Conservation (phyloP, 2,113 vertebrate genomes). For the human (Homo sapiens) region DNA sequence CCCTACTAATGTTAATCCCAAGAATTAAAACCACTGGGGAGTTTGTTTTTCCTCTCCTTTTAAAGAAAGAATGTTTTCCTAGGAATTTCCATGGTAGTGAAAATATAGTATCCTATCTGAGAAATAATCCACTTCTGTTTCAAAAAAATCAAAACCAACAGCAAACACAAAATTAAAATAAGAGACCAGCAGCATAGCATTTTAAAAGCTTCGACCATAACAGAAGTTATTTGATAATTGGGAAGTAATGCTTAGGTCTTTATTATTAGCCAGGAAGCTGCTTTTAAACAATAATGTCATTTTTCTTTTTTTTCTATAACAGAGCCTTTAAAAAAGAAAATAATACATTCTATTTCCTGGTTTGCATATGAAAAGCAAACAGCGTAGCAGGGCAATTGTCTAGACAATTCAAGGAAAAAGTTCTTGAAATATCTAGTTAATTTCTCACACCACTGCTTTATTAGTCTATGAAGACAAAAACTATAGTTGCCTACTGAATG, state of each 20-base stretch:
- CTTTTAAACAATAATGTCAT: not conserved
- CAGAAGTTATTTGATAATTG: not conserved
- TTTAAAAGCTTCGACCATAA: not conserved
- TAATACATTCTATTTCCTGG: not conserved
- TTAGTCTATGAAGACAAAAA: slow-evolving; percentile 39
- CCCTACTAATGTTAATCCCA: slow-evolving; percentile 47
- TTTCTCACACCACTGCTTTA: slow-evolving; percentile 39
- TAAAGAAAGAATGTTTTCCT: not conserved
- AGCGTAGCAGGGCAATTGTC: not conserved
- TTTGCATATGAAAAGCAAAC: slow-evolving; percentile 7
- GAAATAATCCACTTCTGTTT: not conserved
- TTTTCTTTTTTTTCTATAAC: not conserved
- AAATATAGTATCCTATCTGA: not conserved
- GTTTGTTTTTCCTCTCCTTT: not conserved
- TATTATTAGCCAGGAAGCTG: not conserved
- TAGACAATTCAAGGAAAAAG: slow-evolving; percentile 47
- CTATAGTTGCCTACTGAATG: not conserved
- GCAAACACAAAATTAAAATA: not conserved
- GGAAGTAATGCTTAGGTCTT: not conserved
- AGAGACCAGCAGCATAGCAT: not conserved
- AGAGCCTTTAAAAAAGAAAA: not conserved
- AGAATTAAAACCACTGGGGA: slow-evolving; percentile 23
- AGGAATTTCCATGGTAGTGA: not conserved
- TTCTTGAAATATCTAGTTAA: slow-evolving; percentile 49
- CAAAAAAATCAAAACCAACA: not conserved